Evolutionary conservation across 2,797 vertebrate genomes (phyloP), one percentile per base, ranked within the genome.

Genomic region (Pseudocheirus occidentalis): DNA sequence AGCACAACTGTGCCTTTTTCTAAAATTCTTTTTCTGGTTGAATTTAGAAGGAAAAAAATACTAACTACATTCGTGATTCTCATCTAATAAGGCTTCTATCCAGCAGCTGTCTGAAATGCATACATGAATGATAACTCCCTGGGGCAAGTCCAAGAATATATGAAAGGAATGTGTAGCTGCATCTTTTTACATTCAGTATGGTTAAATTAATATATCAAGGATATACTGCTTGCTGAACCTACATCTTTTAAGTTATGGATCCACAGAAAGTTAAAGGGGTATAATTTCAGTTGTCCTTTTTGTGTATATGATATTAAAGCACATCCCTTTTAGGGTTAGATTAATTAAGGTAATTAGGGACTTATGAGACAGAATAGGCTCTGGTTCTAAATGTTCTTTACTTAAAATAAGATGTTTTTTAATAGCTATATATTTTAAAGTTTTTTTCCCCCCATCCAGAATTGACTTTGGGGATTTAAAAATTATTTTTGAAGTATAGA

Each of bases 1-100:
- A 96, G 96, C 95, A 95, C 91, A 95, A 52, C 53, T 81, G 95
- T 97, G 92, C 94, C 96, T 95, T 96, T 94, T 96, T 95, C 95
- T 96, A 92, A 97, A 96, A 96, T 34, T 90, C 73, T 90, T 93
- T 96, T 91, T 55, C 81, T 94, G 16, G 21, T 95, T 73, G 91
- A 95, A 92, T 94, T 96, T 94, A 92, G 94, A 87, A 94, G 92
- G 90, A 95, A 53, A 52, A 24, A 87, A 87, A 95, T 87, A n/a
- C 90, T 12, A 50, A 96, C n/a, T 11, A 91, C n/a, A 0, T 91
- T n/a, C 18, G 18, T 91, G 90, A 40, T 87, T 95, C 59, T 27
- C 95, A 73, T 21, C 6, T 94, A 62, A 16, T 1, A 27, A 90
- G 54, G 53, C 57, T 96, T 96, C 97, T 94, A 54, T 4, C 21